phyloP scores from a whole-genome alignment of 2,888 invertebrate genomes.

The Dasypogon diadema region DNA sequence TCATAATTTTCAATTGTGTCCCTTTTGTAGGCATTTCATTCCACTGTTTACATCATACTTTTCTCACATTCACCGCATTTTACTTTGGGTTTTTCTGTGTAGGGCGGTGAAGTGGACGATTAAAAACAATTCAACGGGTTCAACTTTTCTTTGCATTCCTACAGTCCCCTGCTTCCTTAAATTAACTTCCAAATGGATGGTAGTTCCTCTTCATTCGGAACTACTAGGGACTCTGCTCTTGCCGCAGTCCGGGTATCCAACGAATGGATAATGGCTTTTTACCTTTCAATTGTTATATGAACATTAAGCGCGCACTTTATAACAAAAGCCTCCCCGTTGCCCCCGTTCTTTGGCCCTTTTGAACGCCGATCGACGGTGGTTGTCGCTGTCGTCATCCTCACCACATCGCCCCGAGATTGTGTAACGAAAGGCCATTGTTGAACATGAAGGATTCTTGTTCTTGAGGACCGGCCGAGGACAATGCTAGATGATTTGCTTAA shows the following conservation, averaged over 20 bases:
- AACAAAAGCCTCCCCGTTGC: not conserved
- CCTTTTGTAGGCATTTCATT: no score
- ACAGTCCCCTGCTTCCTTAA: not conserved
- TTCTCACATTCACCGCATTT: constrained; percentile 31
- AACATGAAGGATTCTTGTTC: not conserved
- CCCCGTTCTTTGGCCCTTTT: no score
- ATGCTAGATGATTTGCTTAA: constrained; percentile 38
- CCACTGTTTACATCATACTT: constrained; percentile 30
- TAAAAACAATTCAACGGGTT: not conserved
- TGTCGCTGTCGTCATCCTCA: not conserved
- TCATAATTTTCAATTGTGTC: no score
- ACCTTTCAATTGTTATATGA: not conserved
- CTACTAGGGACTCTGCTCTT: not conserved
- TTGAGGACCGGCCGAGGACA: constrained; percentile 17
- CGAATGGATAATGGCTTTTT: not conserved
- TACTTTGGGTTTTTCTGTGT: no score
- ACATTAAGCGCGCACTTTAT: not conserved
- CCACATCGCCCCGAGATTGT: not conserved
- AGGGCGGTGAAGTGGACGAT: constrained; percentile 1
- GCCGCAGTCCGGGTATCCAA: not conserved
- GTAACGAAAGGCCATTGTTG: constrained; percentile 32
- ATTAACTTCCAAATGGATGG: not conserved
- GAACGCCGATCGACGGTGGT: no score
- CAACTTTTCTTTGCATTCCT: no score
- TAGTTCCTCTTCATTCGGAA: not conserved